Evolutionary conservation across 2,113 vertebrate genomes (phyloP), one percentile per base, ranked within the genome.

Genomic region (Promerops cafer): DNA sequence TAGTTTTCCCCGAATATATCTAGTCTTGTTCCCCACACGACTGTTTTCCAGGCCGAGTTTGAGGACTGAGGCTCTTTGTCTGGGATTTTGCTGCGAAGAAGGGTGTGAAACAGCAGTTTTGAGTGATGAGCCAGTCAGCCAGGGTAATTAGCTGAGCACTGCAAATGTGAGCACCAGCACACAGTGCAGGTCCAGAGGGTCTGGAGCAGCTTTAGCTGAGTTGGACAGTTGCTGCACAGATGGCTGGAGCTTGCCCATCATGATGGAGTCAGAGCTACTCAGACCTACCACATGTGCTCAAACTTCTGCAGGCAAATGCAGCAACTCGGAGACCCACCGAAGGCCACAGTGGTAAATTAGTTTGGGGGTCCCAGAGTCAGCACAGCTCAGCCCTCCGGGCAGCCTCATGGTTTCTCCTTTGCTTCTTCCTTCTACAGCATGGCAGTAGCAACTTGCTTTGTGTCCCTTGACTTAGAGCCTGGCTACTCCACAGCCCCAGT

Each of bases 221-320:
- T 6, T 28, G 82, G 27, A 33, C 66, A 27, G 52, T 40, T 90
- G 70, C 84, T 94, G 82, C 82, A 56, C 78, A 86, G 92, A 42
- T 90, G 88, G 75, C 63, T 12, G 1, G 21, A 82, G 69, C 65
- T 94, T 66, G 52, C 59, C 74, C 78, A 72, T 70, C 59, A 92
- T 78, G 31, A 11, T 49, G 66, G 16, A 39, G 49, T 22, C 57
- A 77, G 53, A 91, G 50, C 61, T 49, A 13, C 30, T 60, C 65
- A 64, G 54, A 52, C 22, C 61, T 50, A 7, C 13, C 0, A 0
- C 28, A 23, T 1, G 1, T 45, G 50, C 50, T 92, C 0, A 0
- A 47, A 57, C 42, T 72, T 90, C 54, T 68, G 27, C 1, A 1
- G 16, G 39, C n/a, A 92, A 86, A 52, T 52, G 30, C 7, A 80